Evolutionary conservation across 2,888 invertebrate genomes (phyloP).

Genomic region (Corbicula japonica): DNA sequence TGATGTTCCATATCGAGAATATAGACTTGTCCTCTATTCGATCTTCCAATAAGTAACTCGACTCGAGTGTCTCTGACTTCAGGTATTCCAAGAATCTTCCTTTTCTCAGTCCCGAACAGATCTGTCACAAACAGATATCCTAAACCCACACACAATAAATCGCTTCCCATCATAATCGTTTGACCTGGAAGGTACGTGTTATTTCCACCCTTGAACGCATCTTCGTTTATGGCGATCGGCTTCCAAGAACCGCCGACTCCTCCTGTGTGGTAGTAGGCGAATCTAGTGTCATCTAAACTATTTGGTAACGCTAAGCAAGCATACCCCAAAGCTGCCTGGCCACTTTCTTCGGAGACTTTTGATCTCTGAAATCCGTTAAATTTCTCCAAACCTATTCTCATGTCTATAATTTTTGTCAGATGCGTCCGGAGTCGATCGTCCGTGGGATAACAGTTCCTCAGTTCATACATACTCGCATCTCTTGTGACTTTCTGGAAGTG

Average conservation of each 20-base stretch:
- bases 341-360: neutral
- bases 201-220: neutral
- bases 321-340: neutral
- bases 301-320: conserved; percentile 5
- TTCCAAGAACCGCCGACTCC: neutral
- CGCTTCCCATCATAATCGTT: neutral
- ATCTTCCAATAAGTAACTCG: neutral
- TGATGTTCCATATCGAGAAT: neutral
- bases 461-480: conserved; percentile 13
- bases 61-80: neutral
- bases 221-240: conserved; percentile 3
- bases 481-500: conserved; percentile 4
- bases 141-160: neutral
- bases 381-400: conserved; percentile 1
- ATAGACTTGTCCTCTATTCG: neutral
- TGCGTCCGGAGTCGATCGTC: conserved; percentile 2
- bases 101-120: neutral
- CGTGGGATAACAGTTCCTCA: neutral
- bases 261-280: conserved; percentile 2
- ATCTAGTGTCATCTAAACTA: neutral
- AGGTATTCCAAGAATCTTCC: neutral
- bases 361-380: neutral
- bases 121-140: neutral
- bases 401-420: conserved; percentile 11
- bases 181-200: neutral